phyloP scores from a whole-genome alignment of 1,140 invertebrate species.

The Bombus cullumanus region DNA sequence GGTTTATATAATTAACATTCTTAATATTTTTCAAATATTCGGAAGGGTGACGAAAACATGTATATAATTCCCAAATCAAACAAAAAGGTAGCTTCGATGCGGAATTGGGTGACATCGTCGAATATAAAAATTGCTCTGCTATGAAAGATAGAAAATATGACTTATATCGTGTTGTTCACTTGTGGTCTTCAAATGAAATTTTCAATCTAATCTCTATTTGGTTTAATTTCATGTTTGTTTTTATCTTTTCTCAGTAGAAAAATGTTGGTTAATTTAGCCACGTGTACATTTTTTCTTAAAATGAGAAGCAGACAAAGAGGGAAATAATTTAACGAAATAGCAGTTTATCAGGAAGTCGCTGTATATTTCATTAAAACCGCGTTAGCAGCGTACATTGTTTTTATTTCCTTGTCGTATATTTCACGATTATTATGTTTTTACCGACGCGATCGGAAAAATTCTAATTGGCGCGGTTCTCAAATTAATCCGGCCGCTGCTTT shows the following conservation, averaged over 20 bases:
- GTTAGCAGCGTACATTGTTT: not conserved
- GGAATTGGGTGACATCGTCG: too few species aligned
- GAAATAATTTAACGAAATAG: constrained; percentile 40
- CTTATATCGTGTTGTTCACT: not conserved
- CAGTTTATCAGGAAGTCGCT: not conserved
- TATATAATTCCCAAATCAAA: too few species aligned
- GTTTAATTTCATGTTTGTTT: not conserved
- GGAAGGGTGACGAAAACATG: too few species aligned
- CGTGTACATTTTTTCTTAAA: not conserved
- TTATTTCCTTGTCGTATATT: constrained; percentile 8
- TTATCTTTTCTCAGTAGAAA: not conserved
- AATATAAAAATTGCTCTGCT: not conserved
- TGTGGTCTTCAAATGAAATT: not conserved
- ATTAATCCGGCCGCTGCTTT: constrained; percentile 35
- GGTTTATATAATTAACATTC: not conserved
- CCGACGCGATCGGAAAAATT: constrained; percentile 44
- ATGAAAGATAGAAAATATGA: not conserved
- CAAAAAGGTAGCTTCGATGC: too few species aligned
- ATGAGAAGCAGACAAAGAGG: not conserved
- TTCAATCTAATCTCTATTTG: not conserved
- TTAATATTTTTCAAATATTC: not conserved
- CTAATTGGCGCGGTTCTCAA: constrained; percentile 49
- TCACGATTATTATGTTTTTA: constrained; percentile 39
- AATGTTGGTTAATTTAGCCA: not conserved
- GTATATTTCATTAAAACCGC: constrained; percentile 18